These are phyloP conservation scores for Perizoma affinitatum DNA, from an alignment of 2,888 invertebrate species.

Conservation along the genomic window DNA sequence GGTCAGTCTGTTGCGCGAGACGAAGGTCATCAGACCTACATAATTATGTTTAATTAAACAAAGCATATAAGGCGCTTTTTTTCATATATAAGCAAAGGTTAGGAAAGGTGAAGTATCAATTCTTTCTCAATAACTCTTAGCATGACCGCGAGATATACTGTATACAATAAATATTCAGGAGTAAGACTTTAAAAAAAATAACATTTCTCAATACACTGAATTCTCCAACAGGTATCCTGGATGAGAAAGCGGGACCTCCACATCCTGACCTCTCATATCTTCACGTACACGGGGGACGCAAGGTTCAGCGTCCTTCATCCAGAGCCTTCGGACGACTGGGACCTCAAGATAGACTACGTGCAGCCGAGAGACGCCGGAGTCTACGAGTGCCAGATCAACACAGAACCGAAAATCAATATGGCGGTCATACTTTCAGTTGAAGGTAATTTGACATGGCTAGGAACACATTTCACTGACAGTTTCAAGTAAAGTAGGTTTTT, in stretches of 20 bases:
- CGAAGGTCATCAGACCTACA: too few species aligned
- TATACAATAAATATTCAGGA: not conserved
- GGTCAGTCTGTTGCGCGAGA: too few species aligned
- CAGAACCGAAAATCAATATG: slow-evolving; percentile 94
- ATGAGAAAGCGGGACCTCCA: slow-evolving; percentile 92
- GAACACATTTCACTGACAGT: too few species aligned
- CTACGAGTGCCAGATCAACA: slow-evolving; percentile 95
- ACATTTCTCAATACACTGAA: not conserved
- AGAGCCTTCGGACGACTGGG: slow-evolving; percentile 94
- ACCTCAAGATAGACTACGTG: slow-evolving; percentile 92
- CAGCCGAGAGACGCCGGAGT: slow-evolving; percentile 93
- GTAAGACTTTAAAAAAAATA: not conserved
- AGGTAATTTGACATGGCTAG: slow-evolving; percentile 82
- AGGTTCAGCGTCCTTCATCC: slow-evolving; percentile 93
- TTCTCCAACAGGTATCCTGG: slow-evolving; percentile 88
- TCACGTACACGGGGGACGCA: slow-evolving; percentile 94
- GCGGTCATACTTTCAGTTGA: slow-evolving; percentile 91
- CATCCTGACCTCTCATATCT: slow-evolving; percentile 91
- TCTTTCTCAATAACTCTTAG: too few species aligned
- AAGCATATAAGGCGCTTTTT: too few species aligned
- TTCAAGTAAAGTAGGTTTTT: too few species aligned
- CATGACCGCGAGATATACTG: too few species aligned
- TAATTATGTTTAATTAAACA: too few species aligned
- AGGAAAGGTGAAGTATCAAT: too few species aligned
- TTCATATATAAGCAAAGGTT: too few species aligned